Percentiles rank a stretch among this genome's conserved stretches.
Conservation (phyloP, 2,888 invertebrate genomes). For the Drosophila nigricruria region DNA sequence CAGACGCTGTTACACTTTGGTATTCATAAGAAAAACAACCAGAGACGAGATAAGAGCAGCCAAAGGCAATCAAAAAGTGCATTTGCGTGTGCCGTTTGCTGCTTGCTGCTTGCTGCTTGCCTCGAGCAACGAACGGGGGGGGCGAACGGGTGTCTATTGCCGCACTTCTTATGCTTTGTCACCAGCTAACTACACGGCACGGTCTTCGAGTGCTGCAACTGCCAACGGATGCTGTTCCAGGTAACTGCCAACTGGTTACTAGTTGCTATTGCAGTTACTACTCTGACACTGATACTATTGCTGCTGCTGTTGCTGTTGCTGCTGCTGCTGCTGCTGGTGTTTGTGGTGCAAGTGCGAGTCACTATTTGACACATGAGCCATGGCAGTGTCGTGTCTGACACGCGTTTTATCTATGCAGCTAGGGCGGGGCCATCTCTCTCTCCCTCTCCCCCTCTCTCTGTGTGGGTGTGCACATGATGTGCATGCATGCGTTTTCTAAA, state of each 20-base stretch:
- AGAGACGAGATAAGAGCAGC: conserved; percentile 57
- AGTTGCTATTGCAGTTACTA: conserved; percentile 50
- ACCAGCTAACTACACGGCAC: conserved; percentile 1
- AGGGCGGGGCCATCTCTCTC: conserved; percentile 8
- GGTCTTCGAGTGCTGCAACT: conserved; percentile 21
- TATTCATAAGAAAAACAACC: conserved; percentile 74
- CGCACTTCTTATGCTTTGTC: conserved; percentile 2
- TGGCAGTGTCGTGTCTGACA: conserved; percentile 76
- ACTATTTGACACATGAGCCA: conserved; percentile 80
- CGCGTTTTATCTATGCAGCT: conserved; percentile 72
- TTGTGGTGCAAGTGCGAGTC: conserved; percentile 66
- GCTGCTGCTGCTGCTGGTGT: conserved; percentile 14
- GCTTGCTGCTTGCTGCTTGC: conserved; percentile 46
- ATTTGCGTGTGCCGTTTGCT: conserved; percentile 75
- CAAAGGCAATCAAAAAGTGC: conserved; percentile 77
- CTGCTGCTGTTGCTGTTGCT: conserved; percentile 14
- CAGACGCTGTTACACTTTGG: conserved; percentile 51
- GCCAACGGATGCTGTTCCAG: conserved; percentile 22
- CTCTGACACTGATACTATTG: conserved; percentile 25
- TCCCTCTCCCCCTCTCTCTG: background rate
- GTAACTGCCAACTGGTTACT: conserved; percentile 32
- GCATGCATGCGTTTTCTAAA: conserved; percentile 77
- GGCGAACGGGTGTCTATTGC: conserved; percentile 3
- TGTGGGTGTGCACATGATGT: conserved; percentile 66
- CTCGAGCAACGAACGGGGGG: conserved; percentile 39